Evolutionary conservation across 2,888 invertebrate genomes (phyloP), one percentile per base, ranked within the genome.

Genomic region (Eledona agricola): DNA sequence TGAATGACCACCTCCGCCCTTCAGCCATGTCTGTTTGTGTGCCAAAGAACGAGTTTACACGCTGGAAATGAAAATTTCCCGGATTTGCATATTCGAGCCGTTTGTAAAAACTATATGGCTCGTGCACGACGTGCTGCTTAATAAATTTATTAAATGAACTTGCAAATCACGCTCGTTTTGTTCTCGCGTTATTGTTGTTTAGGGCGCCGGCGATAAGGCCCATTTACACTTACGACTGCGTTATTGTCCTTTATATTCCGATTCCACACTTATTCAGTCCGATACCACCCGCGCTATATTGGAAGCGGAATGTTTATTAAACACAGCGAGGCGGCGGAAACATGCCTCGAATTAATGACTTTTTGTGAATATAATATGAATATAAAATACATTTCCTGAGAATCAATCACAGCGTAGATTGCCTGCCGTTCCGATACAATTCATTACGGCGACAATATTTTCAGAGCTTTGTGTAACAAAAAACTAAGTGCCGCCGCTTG

Each of bases 81-180:
- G 25, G 51, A 66, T 66, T 66, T 65, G 64, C 66, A 66, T 66
- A 65, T 64, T 64, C 60, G 55, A 55, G 56, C 47, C 64, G 59
- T 66, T 63, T 61, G 50, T 46, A 55, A 52, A 52, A 60, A 58
- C 56, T 52, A 51, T 38, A 29, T 13, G 37, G 35, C n/a, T 42
- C 38, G 50, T 51, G 28, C 17, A 29, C 43, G 29, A 16, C 13
- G 37, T 34, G 32, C 10, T 23, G 55, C 46, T 51, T 55, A 51
- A 55, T 55, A 55, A 55, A 55, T 55, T 55, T 55, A 55, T 55
- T 55, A 51, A 55, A 55, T 51, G 55, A 45, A 55, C 55, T 55
- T 45, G 46, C 55, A 51, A 55, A 55, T 55, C 55, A 46, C 43
- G 29, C 22, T 46, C 29, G 51, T 55, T 46, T 55, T 46, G 22